Evolutionary conservation across 2,113 vertebrate genomes (phyloP).

Genomic region (Gallinago paraguaiae): DNA sequence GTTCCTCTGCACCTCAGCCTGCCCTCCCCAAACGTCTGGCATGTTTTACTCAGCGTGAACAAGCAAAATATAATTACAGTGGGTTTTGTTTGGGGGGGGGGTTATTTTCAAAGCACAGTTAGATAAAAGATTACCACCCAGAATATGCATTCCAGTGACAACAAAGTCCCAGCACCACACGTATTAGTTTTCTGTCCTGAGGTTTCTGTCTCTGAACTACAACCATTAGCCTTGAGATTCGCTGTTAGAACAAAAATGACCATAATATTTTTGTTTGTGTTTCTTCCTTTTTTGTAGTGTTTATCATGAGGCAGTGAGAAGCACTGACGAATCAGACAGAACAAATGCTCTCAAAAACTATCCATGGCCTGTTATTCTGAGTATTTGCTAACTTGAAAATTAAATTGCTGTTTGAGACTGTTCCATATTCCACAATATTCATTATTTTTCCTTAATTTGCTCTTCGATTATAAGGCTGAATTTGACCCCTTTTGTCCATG

Average conservation of each 20-base stretch:
- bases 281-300: not conserved
- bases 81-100: not conserved
- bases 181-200: not conserved
- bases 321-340: constrained; percentile 48
- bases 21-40: not conserved
- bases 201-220: not conserved
- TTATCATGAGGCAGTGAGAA: constrained; percentile 12
- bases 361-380: not conserved
- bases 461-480: not conserved
- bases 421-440: not conserved
- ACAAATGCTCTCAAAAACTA: constrained; percentile 55
- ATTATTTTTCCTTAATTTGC: not conserved
- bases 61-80: not conserved
- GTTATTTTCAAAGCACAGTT: not conserved
- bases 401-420: not conserved
- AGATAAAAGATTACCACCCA: not conserved
- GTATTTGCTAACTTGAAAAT: constrained; percentile 8
- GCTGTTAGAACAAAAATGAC: not conserved
- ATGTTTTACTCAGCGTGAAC: not conserved
- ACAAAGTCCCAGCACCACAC: not conserved
- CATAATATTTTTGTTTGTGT: not conserved
- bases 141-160: not conserved
- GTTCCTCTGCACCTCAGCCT: not conserved
- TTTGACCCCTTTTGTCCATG: not conserved
- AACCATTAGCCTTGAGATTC: not conserved